Base-by-base conservation (phyloP, 2,888 invertebrate species). In the Tubiluchus corallicola region DNA sequence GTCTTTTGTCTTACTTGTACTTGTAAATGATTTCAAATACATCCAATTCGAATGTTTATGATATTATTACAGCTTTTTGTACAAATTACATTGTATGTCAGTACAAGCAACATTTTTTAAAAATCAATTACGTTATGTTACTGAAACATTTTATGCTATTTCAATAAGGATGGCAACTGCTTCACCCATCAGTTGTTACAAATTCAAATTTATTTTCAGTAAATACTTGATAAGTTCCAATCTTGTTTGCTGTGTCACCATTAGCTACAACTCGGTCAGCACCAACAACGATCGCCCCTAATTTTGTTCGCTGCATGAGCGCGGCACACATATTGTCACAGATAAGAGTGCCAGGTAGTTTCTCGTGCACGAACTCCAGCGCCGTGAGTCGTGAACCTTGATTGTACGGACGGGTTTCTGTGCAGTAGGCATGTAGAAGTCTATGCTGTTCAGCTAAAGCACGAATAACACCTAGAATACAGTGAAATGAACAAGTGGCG, bases 181-280 rank as follows among this genome's bases (percentile, higher is more conserved):
- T n/a, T n/a, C n/a, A n/a, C n/a, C n/a, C n/a, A n/a, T n/a, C n/a
- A n/a, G n/a, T n/a, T n/a, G n/a, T n/a, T n/a, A n/a, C n/a, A n/a
- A n/a, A n/a, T n/a, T n/a, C n/a, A n/a, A n/a, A n/a, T n/a, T n/a
- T n/a, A n/a, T n/a, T n/a, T n/a, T n/a, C 1, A 2, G 2, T 2
- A 17, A 20, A 16, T 56, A 72, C 71, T 71, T 88, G 87, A 62
- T 87, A 88, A 13, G 88, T 88, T 55, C 92, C 96, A 59, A 96
- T 92, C 74, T 98, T 98, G 64, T 98, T 98, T 1, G 96, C 96
- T 0, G 94, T 94, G 63, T 99, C 96, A 1, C 98, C 98, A 65
- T 98, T 98, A 2, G 79, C 77, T 13, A 84, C 87, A 21, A 90
- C 87, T 61, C 96, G 74, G 63, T 98, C 98, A 41, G 96, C 96